Percentiles rank a stretch among this genome's conserved stretches.
Conservation (phyloP, 2,797 vertebrate species). For the Smutsia temminckii region DNA sequence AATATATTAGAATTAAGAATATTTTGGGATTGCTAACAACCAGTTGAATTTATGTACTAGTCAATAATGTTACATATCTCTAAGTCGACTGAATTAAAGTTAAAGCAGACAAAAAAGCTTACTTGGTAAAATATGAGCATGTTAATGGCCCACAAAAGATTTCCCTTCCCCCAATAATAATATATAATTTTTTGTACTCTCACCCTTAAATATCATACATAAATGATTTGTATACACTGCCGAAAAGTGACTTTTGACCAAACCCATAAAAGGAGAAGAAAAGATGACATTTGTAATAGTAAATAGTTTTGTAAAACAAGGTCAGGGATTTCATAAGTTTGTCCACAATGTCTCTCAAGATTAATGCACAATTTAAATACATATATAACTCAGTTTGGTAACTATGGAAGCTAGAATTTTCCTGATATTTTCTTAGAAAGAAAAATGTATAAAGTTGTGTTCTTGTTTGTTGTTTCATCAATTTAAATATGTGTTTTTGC, state of each 20-base stretch:
- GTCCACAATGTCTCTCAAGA: not conserved
- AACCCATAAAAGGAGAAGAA: slow-evolving; percentile 69
- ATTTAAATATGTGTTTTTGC: not conserved
- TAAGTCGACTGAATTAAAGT: not conserved
- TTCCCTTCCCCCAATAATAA: not conserved
- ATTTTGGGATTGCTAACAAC: not conserved
- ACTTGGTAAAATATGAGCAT: not conserved
- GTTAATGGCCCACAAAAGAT: not conserved
- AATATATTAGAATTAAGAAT: not conserved
- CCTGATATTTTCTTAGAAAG: slow-evolving; percentile 61
- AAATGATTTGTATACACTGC: not conserved
- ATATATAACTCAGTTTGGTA: not conserved
- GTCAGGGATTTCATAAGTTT: slow-evolving; percentile 53
- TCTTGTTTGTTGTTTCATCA: not conserved
- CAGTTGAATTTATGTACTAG: not conserved
- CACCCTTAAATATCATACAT: not conserved
- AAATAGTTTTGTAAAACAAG: slow-evolving; percentile 76
- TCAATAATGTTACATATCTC: not conserved
- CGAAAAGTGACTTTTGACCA: slow-evolving; percentile 72
- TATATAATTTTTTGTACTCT: not conserved
- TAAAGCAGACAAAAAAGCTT: not conserved
- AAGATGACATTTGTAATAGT: slow-evolving; percentile 69
- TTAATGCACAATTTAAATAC: not conserved
- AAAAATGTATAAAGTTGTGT: not conserved
- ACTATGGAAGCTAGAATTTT: slow-evolving; percentile 67